Conservation (phyloP, 1,140 invertebrate genomes). For the Teleopsis dalmanni region DNA sequence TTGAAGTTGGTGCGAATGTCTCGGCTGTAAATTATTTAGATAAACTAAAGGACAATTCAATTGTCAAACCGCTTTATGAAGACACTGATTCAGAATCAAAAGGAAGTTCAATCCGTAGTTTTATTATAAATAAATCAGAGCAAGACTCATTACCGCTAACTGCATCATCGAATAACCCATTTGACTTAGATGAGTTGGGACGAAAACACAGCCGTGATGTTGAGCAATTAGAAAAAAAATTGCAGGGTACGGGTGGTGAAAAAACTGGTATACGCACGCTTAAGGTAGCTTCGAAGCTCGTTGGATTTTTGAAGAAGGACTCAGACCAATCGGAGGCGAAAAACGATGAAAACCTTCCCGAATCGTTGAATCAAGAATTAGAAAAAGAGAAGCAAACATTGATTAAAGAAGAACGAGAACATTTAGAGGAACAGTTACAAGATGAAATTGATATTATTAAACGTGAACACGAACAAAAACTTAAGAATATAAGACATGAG, state of each 20-base stretch:
- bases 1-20: not conserved
- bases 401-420: slow-evolving; percentile 26
- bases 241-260: slow-evolving; percentile 9
- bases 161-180: slow-evolving; percentile 23
- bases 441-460: slow-evolving; percentile 33
- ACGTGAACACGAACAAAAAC: slow-evolving; percentile 43
- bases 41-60: slow-evolving; percentile 24
- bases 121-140: slow-evolving; percentile 36
- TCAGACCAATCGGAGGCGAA: not conserved
- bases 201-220: slow-evolving; percentile 38
- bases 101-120: slow-evolving; percentile 46
- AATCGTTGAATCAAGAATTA: not conserved
- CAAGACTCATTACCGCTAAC: slow-evolving; percentile 16
- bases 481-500: slow-evolving; percentile 46
- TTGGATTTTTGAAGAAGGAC: slow-evolving; percentile 23
- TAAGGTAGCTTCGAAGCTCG: slow-evolving; percentile 27
- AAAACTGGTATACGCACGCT: slow-evolving; percentile 15
- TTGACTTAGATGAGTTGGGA: slow-evolving; percentile 29
- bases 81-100: slow-evolving; percentile 49
- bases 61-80: slow-evolving; percentile 28
- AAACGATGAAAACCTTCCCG: not conserved
- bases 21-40: slow-evolving; percentile 18
- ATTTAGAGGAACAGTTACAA: slow-evolving; percentile 26
- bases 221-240: slow-evolving; percentile 33
- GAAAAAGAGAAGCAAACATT: slow-evolving; percentile 10